Percentiles rank a stretch among this genome's conserved stretches.
Conservation (phyloP, 2,797 vertebrate genomes). For the Myotis daubentonii region DNA sequence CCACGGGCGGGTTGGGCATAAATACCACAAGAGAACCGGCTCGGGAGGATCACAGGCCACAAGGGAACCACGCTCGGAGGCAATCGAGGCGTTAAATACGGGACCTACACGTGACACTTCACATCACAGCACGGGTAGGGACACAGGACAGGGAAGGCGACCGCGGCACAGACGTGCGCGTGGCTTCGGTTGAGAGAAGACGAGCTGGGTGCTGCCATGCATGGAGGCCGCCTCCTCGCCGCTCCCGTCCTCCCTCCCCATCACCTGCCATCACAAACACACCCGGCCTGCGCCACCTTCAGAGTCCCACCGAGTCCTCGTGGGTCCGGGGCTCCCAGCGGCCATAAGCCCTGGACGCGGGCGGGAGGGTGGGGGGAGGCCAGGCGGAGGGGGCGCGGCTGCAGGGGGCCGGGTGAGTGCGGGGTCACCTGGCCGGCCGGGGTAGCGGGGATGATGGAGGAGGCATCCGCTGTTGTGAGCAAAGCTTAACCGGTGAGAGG, state of each 20-base stretch:
- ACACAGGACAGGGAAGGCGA: slow-evolving; percentile 82
- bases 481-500: slow-evolving; percentile 86
- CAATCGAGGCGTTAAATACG: slow-evolving; percentile 85
- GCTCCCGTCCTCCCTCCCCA: no score
- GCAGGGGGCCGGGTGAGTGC: slow-evolving; percentile 37
- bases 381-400: slow-evolving; percentile 72
- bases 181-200: slow-evolving; percentile 79
- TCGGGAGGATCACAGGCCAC: slow-evolving; percentile 80
- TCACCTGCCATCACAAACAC: slow-evolving; percentile 74
- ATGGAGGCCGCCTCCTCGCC: slow-evolving; percentile 63
- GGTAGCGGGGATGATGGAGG: slow-evolving; percentile 81
- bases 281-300: slow-evolving; percentile 57
- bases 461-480: slow-evolving; percentile 87
- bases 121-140: slow-evolving; percentile 84
- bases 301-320: slow-evolving; percentile 76
- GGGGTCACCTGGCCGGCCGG: slow-evolving; percentile 30
- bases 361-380: slow-evolving; percentile 71
- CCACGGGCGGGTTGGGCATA: slow-evolving; percentile 80
- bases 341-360: slow-evolving; percentile 21
- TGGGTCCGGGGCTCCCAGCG: neutral
- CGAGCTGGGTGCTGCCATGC: slow-evolving; percentile 82
- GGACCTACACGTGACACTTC: slow-evolving; percentile 82
- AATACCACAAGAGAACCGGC: slow-evolving; percentile 83
- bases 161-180: slow-evolving; percentile 82
- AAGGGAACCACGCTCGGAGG: slow-evolving; percentile 80